These are phyloP conservation scores for Acleris literana DNA, from an alignment of 2,888 invertebrate species.

Conservation along the genomic window DNA sequence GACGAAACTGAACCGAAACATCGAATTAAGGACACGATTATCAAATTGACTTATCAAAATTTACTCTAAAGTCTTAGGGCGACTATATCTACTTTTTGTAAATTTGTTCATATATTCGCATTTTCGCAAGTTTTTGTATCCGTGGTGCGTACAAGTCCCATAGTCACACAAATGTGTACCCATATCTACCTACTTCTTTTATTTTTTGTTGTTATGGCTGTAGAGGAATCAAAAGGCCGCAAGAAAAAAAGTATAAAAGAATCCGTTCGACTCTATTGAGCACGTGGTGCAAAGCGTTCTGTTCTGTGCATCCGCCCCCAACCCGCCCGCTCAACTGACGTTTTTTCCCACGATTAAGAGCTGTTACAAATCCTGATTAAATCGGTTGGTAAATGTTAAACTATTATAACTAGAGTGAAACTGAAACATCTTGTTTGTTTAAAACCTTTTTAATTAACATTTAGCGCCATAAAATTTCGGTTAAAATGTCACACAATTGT, in stretches of 20 bases:
- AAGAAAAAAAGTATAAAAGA: constrained; percentile 41
- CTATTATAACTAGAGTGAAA: constrained; percentile 21
- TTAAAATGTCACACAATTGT: constrained; percentile 34
- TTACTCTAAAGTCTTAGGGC: background rate
- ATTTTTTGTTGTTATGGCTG: constrained; percentile 22
- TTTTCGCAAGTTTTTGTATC: background rate
- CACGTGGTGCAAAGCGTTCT: constrained; percentile 68
- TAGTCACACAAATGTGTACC: constrained; percentile 23
- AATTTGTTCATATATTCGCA: background rate
- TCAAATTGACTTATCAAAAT: background rate
- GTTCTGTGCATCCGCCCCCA: constrained; percentile 68
- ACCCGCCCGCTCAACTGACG: constrained; percentile 64
- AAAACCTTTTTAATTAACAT: constrained; percentile 1
- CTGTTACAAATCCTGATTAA: constrained; percentile 57
- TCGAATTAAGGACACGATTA: constrained; percentile 19
- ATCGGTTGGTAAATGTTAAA: constrained; percentile 20
- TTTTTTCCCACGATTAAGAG: constrained; percentile 75
- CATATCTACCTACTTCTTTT: constrained; percentile 25
- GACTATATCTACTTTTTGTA: no score
- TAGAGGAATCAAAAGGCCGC: constrained; percentile 26
- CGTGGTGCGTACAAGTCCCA: background rate
- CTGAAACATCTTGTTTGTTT: constrained; percentile 3
- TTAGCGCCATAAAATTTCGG: constrained; percentile 21
- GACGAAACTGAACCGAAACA: constrained; percentile 46
- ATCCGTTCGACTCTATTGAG: constrained; percentile 56